phyloP scores from a whole-genome alignment of 2,113 vertebrate genomes.

The Dicaeum eximium region DNA sequence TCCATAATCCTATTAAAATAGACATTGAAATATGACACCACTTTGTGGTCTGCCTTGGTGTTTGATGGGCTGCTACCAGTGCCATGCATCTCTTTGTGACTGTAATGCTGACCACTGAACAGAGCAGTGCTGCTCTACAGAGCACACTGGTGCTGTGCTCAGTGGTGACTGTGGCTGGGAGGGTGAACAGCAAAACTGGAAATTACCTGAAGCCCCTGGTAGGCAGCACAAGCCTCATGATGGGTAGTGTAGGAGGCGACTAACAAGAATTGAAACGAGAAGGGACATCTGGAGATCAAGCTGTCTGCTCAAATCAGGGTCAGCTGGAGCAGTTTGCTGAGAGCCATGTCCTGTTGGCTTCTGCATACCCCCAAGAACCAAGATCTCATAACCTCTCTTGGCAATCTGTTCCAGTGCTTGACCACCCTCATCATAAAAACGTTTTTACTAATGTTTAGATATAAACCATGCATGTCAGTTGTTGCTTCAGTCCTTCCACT shows the following conservation, averaged over 20 bases:
- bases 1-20: not conserved
- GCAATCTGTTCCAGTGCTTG: not conserved
- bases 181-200: not conserved
- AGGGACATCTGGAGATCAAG: not conserved
- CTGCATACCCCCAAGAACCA: not conserved
- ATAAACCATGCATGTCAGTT: not conserved
- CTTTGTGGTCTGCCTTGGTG: not conserved
- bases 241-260: not conserved
- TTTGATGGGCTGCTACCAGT: not conserved
- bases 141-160: fast-evolving
- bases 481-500: not conserved
- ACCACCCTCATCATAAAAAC: not conserved
- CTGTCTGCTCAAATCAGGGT: not conserved
- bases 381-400: not conserved
- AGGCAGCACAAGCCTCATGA: not conserved
- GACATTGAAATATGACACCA: not conserved
- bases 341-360: not conserved
- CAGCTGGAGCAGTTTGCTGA: not conserved
- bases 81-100: not conserved
- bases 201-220: not conserved
- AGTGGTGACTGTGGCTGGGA: not conserved
- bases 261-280: not conserved
- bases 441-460: not conserved
- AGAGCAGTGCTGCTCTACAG: not conserved
- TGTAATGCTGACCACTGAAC: not conserved